These are phyloP conservation scores for Coelopa pilipes DNA, from an alignment of 2,888 invertebrate genomes.

Conservation along the genomic window DNA sequence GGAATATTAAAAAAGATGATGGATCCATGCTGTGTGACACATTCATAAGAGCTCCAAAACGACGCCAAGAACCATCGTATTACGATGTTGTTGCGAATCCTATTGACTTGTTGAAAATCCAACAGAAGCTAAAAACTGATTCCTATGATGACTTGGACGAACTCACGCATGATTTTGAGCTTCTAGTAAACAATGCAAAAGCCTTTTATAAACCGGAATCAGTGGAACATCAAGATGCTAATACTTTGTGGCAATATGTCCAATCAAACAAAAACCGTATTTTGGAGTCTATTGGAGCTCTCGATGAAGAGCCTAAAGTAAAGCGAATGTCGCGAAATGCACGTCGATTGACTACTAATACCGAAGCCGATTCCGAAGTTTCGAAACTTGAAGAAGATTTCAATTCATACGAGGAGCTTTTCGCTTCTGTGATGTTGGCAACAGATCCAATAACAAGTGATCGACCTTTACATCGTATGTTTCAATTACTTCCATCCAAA, in stretches of 20 bases:
- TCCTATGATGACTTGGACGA: conserved; percentile 96
- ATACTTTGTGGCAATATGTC: conserved; percentile 87
- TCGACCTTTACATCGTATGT: conserved; percentile 85
- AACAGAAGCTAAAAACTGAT: conserved; percentile 96
- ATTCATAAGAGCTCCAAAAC: conserved; percentile 93
- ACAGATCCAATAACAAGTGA: conserved; percentile 77
- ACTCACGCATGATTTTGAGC: conserved; percentile 87
- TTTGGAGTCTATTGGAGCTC: conserved; percentile 60
- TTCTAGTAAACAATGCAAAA: conserved; percentile 93
- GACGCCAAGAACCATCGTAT: conserved; percentile 90
- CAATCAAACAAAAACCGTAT: conserved; percentile 66
- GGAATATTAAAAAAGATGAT: conserved; percentile 92
- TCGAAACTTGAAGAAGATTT: conserved; percentile 78
- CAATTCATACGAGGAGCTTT: conserved; percentile 87
- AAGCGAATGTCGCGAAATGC: conserved; percentile 61
- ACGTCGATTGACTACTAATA: conserved; percentile 58
- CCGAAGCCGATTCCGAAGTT: conserved; percentile 74
- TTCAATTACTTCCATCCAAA: conserved; percentile 91
- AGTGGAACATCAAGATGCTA: conserved; percentile 89
- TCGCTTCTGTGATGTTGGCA: conserved; percentile 87
- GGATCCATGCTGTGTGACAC: conserved; percentile 90
- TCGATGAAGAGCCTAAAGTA: conserved; percentile 60
- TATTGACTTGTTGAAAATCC: conserved; percentile 91
- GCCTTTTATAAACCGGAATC: conserved; percentile 91
- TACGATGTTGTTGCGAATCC: conserved; percentile 94